Percentiles rank a stretch among this genome's conserved stretches.
Evolutionary conservation across 2,888 invertebrate species (phyloP).

Genomic region (Troides oblongomaculatus): DNA sequence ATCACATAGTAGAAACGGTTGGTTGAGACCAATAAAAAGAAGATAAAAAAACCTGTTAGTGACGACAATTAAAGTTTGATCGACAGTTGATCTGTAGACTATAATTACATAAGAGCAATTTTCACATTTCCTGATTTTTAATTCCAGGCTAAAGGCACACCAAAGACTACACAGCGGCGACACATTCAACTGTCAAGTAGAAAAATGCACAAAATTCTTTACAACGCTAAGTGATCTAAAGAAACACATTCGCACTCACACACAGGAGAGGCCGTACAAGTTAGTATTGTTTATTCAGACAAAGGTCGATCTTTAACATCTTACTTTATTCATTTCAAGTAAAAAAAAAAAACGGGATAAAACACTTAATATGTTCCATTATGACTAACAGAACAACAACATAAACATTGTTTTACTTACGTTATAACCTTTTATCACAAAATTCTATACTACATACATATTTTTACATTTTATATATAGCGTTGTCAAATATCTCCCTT

Average conservation of each 20-base stretch:
- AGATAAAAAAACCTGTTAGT: too few relatives aligned
- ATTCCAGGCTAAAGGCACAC: slow-evolving; percentile 88
- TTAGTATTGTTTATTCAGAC: slow-evolving; percentile 61
- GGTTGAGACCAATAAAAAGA: too few relatives aligned
- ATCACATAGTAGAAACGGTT: too few relatives aligned
- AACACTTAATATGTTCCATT: background rate
- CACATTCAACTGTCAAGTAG: slow-evolving; percentile 93
- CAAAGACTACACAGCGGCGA: slow-evolving; percentile 95
- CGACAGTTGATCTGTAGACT: background rate
- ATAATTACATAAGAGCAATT: background rate
- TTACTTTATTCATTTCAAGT: background rate
- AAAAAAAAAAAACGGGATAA: background rate
- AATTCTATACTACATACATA: too few relatives aligned
- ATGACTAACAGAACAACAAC: background rate
- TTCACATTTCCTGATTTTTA: background rate
- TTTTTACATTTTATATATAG: background rate
- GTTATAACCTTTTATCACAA: background rate
- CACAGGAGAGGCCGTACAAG: slow-evolving; percentile 94
- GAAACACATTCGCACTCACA: slow-evolving; percentile 95
- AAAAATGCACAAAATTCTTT: slow-evolving; percentile 93
- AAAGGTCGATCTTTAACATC: background rate
- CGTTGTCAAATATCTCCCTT: too few relatives aligned
- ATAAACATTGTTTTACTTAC: background rate
- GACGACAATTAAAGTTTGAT: background rate
- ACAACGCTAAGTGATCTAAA: slow-evolving; percentile 96